Conservation (phyloP, 1,140 invertebrate genomes). For the Lordiphosa mommai region DNA sequence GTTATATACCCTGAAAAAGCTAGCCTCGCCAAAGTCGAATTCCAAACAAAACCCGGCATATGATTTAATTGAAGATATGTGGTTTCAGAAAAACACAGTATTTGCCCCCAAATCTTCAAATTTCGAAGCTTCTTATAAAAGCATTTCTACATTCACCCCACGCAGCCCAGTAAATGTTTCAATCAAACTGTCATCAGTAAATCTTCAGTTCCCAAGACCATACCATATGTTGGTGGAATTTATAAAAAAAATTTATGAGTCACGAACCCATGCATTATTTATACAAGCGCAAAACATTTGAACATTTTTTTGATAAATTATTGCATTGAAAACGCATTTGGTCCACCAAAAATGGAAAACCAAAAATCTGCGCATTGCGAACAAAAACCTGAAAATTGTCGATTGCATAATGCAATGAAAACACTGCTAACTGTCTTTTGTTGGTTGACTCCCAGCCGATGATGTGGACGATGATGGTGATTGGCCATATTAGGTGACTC, state of each 20-base stretch:
- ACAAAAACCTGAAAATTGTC: slow-evolving; percentile 7
- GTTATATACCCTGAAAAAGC: too few relatives aligned
- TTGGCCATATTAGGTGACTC: slow-evolving; percentile 34
- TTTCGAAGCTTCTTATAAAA: too few relatives aligned
- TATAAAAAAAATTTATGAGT: slow-evolving; percentile 19
- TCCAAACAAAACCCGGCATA: too few relatives aligned
- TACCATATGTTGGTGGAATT: slow-evolving; percentile 16
- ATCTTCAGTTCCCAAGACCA: slow-evolving; percentile 27
- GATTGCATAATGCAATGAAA: slow-evolving; percentile 31
- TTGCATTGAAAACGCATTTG: slow-evolving; percentile 17
- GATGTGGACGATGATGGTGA: slow-evolving; percentile 15
- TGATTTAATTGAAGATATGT: too few relatives aligned
- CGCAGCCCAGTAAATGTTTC: too few relatives aligned
- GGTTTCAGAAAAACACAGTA: too few relatives aligned
- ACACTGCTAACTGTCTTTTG: slow-evolving; percentile 7
- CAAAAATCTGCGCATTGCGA: slow-evolving; percentile 2
- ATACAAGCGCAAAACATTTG: slow-evolving; percentile 23
- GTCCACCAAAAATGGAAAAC: slow-evolving; percentile 4
- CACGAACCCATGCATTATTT: slow-evolving; percentile 33
- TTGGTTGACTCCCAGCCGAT: background rate
- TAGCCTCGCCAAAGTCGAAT: too few relatives aligned
- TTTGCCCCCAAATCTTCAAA: too few relatives aligned
- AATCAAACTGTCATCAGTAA: slow-evolving; percentile 14
- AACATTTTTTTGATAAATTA: slow-evolving; percentile 36
- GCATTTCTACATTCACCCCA: too few relatives aligned